Conservation (phyloP, 2,888 invertebrate species). For the Melipona bicolor region DNA sequence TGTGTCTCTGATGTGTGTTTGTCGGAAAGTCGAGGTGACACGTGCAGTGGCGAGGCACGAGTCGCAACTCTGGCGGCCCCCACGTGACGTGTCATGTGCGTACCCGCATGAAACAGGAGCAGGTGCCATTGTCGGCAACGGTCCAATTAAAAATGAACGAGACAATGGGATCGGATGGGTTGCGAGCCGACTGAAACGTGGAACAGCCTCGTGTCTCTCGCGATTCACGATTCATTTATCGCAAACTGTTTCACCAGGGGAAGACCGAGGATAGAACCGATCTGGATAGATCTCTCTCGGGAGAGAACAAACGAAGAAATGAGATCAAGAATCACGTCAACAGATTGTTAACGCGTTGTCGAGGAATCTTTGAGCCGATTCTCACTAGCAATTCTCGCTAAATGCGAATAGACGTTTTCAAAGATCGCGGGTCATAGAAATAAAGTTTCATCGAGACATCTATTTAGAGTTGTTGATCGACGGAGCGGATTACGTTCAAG, state of each 20-base stretch:
- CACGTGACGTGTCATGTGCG: conserved; percentile 71
- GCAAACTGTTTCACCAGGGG: neutral
- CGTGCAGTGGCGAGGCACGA: conserved; percentile 64
- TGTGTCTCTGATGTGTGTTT: conserved; percentile 8
- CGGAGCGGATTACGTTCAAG: too few species aligned
- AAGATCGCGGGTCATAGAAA: too few species aligned
- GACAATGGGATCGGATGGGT: conserved; percentile 21
- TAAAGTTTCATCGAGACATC: too few species aligned
- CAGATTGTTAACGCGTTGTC: neutral
- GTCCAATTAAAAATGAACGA: conserved; percentile 55
- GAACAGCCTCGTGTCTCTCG: neutral
- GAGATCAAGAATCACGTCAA: neutral
- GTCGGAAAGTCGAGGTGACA: conserved; percentile 62
- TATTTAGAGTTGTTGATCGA: too few species aligned
- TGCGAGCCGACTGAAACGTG: neutral
- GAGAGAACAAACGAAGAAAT: neutral
- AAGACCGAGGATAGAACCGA: neutral
- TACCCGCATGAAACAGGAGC: conserved; percentile 68
- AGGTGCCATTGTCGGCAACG: conserved; percentile 62
- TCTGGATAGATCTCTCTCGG: neutral
- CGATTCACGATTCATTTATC: neutral
- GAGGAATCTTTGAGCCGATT: neutral
- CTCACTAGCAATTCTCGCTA: neutral
- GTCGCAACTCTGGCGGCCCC: conserved; percentile 59
- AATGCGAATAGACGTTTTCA: neutral